Evolutionary conservation across 2,797 vertebrate species (phyloP), one percentile per base, ranked within the genome.

Genomic region (Poecilia wingei): DNA sequence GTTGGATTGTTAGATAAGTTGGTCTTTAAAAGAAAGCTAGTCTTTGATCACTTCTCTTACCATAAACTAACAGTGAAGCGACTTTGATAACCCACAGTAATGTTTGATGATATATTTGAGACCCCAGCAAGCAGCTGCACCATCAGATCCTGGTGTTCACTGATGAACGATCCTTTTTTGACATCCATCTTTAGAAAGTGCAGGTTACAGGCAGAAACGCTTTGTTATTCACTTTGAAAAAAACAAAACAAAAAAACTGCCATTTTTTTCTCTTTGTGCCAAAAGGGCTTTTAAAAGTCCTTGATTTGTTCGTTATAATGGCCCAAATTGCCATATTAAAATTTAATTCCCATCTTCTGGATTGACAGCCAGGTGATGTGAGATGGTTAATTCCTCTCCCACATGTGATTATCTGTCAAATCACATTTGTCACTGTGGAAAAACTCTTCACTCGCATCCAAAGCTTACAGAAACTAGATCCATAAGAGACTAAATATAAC

Each of bases 11-110:
- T 36, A 43, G 81, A 84, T 81, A 77, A 74, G 79, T 83, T 78
- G 57, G 0, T 74, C 73, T 14, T 77, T 57, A 71, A 85, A 41
- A 31, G 70, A n/a, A 36, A 73, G 47, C 43, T 28, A 3, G 41
- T 68, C 83, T 90, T 85, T 86, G 86, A 89, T 86, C 80, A 75
- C 22, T 4, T 39, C 0, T 0, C 14, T 72, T 73, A 68, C 43
- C 13, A 75, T 33, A 46, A 46, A 46, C 61, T 69, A 46, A 13
- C 7, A 18, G 68, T 6, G 83, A 80, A 77, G 61, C 6, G 64
- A 61, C 28, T 16, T 74, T 1, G 73, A 80, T 74, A 78, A 84
- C 46, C 55, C 41, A n/a, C 76, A 1, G 22, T 4, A 64, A 49
- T 33, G 72, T 79, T 22, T 77, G 78, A 70, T 69, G 74, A 72